phyloP scores from a whole-genome alignment of 92 coral and sea anemone species.

The Palythoa grandiflora region DNA sequence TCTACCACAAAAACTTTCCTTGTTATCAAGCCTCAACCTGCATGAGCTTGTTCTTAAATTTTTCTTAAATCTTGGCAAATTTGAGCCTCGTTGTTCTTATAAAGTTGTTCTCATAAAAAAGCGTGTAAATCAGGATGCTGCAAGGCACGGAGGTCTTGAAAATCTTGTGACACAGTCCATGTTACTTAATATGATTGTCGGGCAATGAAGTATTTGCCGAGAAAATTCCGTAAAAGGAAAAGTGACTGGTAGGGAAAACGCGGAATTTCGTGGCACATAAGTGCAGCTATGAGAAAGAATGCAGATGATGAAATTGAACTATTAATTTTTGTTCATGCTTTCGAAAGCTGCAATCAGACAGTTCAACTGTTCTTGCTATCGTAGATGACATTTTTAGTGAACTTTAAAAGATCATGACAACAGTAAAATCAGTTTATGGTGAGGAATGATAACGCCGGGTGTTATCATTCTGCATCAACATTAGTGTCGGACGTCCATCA shows the following conservation, averaged over 20 bases:
- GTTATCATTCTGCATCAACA: constrained; percentile 20
- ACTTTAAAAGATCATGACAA: constrained; percentile 43
- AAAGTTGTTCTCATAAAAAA: too few species aligned
- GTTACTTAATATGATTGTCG: constrained; percentile 51
- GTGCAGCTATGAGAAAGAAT: constrained; percentile 57
- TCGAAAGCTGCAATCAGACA: constrained; percentile 70
- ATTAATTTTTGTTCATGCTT: constrained; percentile 62
- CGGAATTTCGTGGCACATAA: constrained; percentile 67
- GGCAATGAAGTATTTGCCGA: constrained; percentile 68
- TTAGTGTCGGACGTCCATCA: constrained; percentile 7
- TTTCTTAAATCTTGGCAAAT: too few species aligned
- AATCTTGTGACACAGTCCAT: constrained; percentile 44
- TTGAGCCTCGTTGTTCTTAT: too few species aligned
- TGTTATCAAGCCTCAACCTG: too few species aligned
- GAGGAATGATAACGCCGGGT: constrained; percentile 19
- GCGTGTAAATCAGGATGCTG: constrained; percentile 74
- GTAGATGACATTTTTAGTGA: constrained; percentile 64
- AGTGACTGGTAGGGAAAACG: constrained; percentile 61
- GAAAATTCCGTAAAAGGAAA: constrained; percentile 60
- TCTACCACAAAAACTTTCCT: too few species aligned
- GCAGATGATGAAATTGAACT: constrained; percentile 45
- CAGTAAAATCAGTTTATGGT: constrained; percentile 9
- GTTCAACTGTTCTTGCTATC: constrained; percentile 65
- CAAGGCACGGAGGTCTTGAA: constrained; percentile 46
- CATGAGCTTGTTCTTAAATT: too few species aligned